phyloP scores from a whole-genome alignment of 2,113 vertebrate species.

The Maccullochella peelii region DNA sequence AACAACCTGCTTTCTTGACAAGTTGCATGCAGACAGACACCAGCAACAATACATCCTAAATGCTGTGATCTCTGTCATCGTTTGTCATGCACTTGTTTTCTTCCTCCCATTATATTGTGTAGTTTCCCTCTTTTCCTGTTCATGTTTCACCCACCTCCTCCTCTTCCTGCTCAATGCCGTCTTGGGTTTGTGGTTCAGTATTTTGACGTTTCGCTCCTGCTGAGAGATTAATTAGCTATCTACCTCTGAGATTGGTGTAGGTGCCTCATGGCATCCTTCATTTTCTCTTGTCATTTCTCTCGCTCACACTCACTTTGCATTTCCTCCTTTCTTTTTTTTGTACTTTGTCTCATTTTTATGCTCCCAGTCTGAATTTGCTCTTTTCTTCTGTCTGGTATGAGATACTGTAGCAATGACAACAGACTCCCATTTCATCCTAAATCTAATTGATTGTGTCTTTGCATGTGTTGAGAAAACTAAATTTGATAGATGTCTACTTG shows the following conservation, averaged over 20 bases:
- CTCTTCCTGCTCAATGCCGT: conserved; percentile 20
- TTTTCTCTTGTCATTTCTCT: conserved; percentile 39
- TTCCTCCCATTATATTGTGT: conserved; percentile 48
- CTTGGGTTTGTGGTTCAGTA: conserved; percentile 40
- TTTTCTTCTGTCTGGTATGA: conserved; percentile 29
- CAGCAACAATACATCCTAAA: neutral
- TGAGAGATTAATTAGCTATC: conserved; percentile 74
- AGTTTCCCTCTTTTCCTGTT: conserved; percentile 27
- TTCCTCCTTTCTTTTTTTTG: conserved; percentile 5
- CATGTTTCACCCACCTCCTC: conserved; percentile 18
- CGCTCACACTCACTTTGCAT: conserved; percentile 2
- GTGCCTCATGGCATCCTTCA: conserved; percentile 61
- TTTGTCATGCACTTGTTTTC: conserved; percentile 16
- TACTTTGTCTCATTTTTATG: conserved; percentile 27
- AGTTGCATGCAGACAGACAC: neutral
- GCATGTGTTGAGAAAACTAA: conserved; percentile 37
- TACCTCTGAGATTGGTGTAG: conserved; percentile 56
- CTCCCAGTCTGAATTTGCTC: neutral
- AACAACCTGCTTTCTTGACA: neutral
- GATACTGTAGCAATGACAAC: neutral
- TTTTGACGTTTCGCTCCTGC: conserved; percentile 62
- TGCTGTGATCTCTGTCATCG: neutral
- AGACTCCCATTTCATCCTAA: conserved; percentile 21
- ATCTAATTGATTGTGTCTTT: conserved; percentile 47
- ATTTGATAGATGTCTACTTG: conserved; percentile 43